Percentiles rank a stretch among this genome's conserved stretches.
Evolutionary conservation across 2,888 invertebrate species (phyloP).

Genomic region (Cheilosia soror): DNA sequence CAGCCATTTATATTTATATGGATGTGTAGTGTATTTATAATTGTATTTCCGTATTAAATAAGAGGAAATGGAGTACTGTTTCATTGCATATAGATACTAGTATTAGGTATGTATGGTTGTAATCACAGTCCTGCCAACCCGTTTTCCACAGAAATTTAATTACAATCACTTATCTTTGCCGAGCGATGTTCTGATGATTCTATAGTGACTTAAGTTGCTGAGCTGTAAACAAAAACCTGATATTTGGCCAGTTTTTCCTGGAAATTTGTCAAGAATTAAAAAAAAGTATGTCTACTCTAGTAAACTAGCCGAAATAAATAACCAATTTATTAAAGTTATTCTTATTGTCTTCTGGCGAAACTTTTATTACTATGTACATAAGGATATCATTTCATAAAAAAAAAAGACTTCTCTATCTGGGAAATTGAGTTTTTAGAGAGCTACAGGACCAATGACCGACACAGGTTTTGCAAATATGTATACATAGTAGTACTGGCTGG

Average conservation of each 20-base stretch:
- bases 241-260: neutral
- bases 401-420: too few relatives aligned
- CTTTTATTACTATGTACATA: neutral
- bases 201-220: too few relatives aligned
- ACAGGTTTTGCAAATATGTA: too few relatives aligned
- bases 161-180: too few relatives aligned
- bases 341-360: neutral
- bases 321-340: neutral
- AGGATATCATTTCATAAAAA: too few relatives aligned
- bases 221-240: too few relatives aligned
- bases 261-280: neutral
- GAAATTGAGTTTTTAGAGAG: too few relatives aligned
- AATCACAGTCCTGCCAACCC: neutral
- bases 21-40: neutral
- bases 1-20: neutral
- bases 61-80: neutral
- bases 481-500: too few relatives aligned
- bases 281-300: neutral
- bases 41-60: conserved; percentile 60
- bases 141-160: too few relatives aligned
- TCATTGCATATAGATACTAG: neutral
- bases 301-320: neutral
- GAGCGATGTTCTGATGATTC: too few relatives aligned
- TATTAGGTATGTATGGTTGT: neutral
- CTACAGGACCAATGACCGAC: too few relatives aligned